These are phyloP conservation scores for Lepidostoma basale DNA, from an alignment of 1,140 invertebrate species.

Conservation along the genomic window DNA sequence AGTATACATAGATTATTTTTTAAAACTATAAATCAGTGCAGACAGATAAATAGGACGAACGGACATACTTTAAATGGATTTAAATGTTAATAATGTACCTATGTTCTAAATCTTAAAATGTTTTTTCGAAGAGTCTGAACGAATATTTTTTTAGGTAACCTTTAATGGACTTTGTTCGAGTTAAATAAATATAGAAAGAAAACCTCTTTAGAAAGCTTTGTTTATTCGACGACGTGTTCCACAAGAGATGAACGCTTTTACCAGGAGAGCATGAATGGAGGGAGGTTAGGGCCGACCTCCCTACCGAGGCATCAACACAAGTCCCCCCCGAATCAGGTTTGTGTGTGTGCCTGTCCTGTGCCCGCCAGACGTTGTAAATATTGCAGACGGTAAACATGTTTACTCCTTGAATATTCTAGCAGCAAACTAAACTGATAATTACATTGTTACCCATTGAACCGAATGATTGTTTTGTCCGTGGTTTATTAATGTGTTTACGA, in stretches of 20 bases:
- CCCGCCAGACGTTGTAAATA: conserved; percentile 34
- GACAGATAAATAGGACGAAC: no score
- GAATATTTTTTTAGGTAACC: conserved; percentile 27
- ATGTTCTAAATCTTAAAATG: no score
- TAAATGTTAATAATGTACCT: no score
- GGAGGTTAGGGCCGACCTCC: not conserved
- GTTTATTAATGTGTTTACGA: conserved; percentile 5
- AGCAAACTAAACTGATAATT: conserved; percentile 25
- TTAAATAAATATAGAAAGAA: conserved; percentile 28
- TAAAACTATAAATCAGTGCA: no score
- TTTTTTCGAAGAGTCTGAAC: not conserved
- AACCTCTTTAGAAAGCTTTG: conserved; percentile 21
- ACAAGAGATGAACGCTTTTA: conserved; percentile 31
- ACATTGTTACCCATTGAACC: not conserved
- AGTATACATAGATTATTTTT: no score
- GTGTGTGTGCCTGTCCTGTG: conserved; percentile 1
- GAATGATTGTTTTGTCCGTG: not conserved
- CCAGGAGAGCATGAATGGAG: conserved; percentile 23
- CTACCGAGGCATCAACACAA: not conserved
- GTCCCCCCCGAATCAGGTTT: not conserved
- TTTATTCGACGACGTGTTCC: conserved; percentile 27
- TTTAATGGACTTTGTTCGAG: conserved; percentile 28
- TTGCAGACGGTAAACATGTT: conserved; percentile 41
- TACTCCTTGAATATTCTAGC: conserved; percentile 32
- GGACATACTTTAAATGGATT: no score